Evolutionary conservation across 1,140 invertebrate genomes (phyloP), one percentile per base, ranked within the genome.

Genomic region (Limonius californicus): DNA sequence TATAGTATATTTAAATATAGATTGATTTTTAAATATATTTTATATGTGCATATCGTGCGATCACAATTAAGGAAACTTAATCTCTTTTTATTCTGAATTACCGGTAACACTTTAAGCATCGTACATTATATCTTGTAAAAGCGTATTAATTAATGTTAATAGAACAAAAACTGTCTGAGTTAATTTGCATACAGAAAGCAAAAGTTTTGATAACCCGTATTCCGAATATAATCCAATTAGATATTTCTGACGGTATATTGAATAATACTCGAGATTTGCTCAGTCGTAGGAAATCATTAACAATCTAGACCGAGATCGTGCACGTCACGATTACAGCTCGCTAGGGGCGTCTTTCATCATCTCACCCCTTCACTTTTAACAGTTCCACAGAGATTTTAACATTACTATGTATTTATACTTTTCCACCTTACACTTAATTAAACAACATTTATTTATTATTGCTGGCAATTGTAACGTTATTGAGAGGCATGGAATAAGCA

Each of bases 271-370:
- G 6, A 21, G 16, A 50, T 50, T 50, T 50, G 16, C 45, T 39
- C 8, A 50, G 45, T 19, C 45, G 6, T 50, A 18, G 45, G 14
- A 50, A 50, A 50, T 50, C 45, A 50, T 50, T 50, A 50, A 50
- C 45, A 21, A 50, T 50, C 45, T 50, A 21, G 11, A 50, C 45
- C 6, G 20, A 19, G 14, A 18, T 50, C 16, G 20, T 18, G 16
- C 16, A 50, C 45, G 16, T 50, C 45, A 50, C 16, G 45, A 50
- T 50, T 50, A 21, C 45, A 21, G 45, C 20, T 50, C 45, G 45
- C 45, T 50, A 18, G 45, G 45, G 45, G 45, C 45, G 15, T 19
- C 45, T 50, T 50, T 50, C n/a, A 50, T 50, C 45, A 50, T 50
- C 16, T 18, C 45, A 50, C 45, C 45, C 45, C 20, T 50, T 50